phyloP scores from a whole-genome alignment of 2,113 vertebrate genomes.

The Camelus dromedarius region DNA sequence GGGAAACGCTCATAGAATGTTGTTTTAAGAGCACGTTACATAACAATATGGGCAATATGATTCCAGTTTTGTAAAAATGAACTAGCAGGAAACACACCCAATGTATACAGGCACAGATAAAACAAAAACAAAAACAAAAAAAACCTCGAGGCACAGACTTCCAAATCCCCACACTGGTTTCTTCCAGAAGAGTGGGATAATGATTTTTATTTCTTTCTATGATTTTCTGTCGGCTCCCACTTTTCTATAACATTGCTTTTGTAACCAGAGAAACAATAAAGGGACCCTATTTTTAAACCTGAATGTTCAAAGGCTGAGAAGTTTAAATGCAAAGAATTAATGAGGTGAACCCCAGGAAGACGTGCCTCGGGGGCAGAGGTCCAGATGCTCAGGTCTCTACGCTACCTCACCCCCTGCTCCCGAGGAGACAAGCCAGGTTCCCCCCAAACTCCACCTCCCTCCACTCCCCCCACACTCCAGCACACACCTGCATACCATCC shows the following conservation, averaged over 20 bases:
- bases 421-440: neutral
- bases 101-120: neutral
- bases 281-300: neutral
- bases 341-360: neutral
- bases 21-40: neutral
- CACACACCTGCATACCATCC: neutral
- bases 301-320: slow-evolving; percentile 17
- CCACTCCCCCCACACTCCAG: no score
- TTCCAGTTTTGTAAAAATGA: slow-evolving; percentile 34
- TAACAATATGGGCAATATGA: slow-evolving; percentile 2
- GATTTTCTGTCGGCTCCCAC: neutral
- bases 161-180: neutral
- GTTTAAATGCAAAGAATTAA: neutral
- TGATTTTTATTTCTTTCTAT: neutral
- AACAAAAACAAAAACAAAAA: neutral
- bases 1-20: neutral
- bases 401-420: no score
- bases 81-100: neutral
- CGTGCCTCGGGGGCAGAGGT: neutral
- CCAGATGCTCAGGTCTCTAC: neutral
- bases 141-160: neutral
- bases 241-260: slow-evolving; percentile 6
- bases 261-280: neutral
- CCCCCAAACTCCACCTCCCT: neutral
- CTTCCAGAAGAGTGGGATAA: neutral